Base-by-base conservation (phyloP, 2,797 vertebrate genomes). In the Chelon auratus region DNA sequence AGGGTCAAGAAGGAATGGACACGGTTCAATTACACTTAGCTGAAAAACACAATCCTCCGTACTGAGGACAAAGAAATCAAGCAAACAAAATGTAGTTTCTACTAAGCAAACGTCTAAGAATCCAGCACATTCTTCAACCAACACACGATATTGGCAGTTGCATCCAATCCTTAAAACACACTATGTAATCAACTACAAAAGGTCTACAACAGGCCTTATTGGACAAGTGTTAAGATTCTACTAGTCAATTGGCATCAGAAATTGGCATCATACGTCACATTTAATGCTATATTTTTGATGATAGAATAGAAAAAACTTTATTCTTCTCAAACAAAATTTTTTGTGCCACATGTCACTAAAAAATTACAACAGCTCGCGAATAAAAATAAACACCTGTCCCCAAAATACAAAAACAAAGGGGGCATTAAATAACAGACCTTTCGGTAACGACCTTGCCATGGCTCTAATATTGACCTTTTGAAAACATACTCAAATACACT, bases 11-110 rank as follows among this genome's bases (percentile, higher is more conserved):
- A 43, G 45, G 63, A 80, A 78, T 33, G 60, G 67, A 84, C 70
- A 86, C 74, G 77, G 73, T 45, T 67, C 40, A 83, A 74, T 68
- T 61, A 78, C 67, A 75, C 39, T 47, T n/a, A 74, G 63, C 51
- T 77, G 42, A 83, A 74, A 83, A 77, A 84, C 36, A 81, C 62
- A 72, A 57, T 5, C 51, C 26, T 68, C 50, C 66, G 15, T 17
- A 59, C 22, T 40, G 62, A 72, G 58, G 51, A 74, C 45, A 59
- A 24, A 68, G 68, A 77, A 80, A 75, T 40, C 67, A 83, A 68
- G 66, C 50, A 73, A 86, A 78, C 68, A 66, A 78, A 68, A 56
- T 36, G 26, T 62, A 14, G 59, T 74, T 76, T 68, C 47, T 74
- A 74, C 14, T 64, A 68, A 82, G 55, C 58, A 59, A 84, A 81